Conservation (phyloP, 30 jellyfish, hydroid and myxozoan genomes). For the Aurelia aurita region DNA sequence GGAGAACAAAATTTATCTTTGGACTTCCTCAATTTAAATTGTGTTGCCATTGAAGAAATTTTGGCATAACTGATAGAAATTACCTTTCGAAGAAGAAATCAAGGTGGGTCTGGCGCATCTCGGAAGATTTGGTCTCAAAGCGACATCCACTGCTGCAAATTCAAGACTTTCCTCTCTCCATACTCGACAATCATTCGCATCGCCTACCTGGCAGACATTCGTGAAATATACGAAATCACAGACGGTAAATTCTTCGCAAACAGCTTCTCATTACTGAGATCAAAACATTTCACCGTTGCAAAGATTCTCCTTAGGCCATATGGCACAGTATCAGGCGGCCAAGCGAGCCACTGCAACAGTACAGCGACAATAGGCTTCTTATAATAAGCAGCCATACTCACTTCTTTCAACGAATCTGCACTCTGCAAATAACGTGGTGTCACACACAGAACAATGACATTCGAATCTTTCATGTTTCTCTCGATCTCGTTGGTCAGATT, state of each 20-base stretch:
- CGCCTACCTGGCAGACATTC: background rate
- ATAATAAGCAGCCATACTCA: slow-evolving; percentile 40
- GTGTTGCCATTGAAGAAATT: too few relatives aligned
- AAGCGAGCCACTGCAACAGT: slow-evolving; percentile 65
- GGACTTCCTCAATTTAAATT: too few relatives aligned
- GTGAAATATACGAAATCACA: slow-evolving; percentile 37
- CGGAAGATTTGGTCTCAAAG: too few relatives aligned
- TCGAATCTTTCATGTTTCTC: slow-evolving; percentile 20
- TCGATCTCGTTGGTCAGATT: slow-evolving; percentile 65
- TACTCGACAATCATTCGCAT: background rate
- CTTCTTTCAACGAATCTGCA: slow-evolving; percentile 48
- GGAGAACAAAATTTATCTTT: too few relatives aligned
- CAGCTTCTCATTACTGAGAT: slow-evolving; percentile 60
- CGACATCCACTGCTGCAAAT: too few relatives aligned
- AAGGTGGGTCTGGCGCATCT: too few relatives aligned
- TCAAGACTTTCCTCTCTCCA: too few relatives aligned
- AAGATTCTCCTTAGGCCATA: slow-evolving; percentile 35
- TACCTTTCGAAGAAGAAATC: too few relatives aligned
- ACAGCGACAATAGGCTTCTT: slow-evolving; percentile 43
- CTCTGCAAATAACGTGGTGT: slow-evolving; percentile 52
- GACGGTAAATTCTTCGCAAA: slow-evolving; percentile 56
- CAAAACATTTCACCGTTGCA: slow-evolving; percentile 51
- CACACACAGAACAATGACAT: slow-evolving; percentile 53
- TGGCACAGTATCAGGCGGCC: slow-evolving; percentile 71
- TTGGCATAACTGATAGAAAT: too few relatives aligned